Percentiles rank a stretch among this genome's conserved stretches.
Evolutionary conservation across 1,140 invertebrate species (phyloP).

Genomic region (Penaeus japonicus): DNA sequence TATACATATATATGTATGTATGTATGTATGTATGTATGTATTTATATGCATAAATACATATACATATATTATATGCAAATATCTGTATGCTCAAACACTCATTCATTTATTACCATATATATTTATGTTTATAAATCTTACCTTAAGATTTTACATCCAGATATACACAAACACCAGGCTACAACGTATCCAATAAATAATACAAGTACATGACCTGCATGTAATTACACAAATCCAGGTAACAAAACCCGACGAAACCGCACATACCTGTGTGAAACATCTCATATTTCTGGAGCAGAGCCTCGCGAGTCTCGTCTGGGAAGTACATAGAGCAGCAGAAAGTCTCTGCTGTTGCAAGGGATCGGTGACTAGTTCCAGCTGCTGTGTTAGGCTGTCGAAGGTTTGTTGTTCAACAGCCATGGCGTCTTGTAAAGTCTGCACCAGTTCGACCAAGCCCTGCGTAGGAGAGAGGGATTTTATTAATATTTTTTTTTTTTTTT

Average conservation of each 20-base stretch:
- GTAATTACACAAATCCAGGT: too few species aligned
- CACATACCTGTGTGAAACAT: constrained; percentile 61
- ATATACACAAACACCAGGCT: too few species aligned
- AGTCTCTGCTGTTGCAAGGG: constrained; percentile 59
- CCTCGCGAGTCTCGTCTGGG: constrained; percentile 60
- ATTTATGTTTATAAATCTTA: too few species aligned
- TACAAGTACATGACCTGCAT: too few species aligned
- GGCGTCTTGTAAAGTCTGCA: constrained; percentile 61
- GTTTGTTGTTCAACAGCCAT: constrained; percentile 61
- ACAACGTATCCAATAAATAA: too few species aligned
- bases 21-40: too few species aligned
- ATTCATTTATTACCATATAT: too few species aligned
- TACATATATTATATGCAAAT: background rate
- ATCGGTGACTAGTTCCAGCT: constrained; percentile 58
- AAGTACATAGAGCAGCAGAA: constrained; percentile 60
- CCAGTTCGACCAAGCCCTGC: constrained; percentile 60
- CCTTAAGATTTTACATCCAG: too few species aligned
- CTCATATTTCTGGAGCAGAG: constrained; percentile 62
- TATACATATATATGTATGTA: too few species aligned
- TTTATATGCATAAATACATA: too few species aligned
- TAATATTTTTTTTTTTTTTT: too few species aligned
- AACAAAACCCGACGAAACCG: too few species aligned
- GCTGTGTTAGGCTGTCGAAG: constrained; percentile 61
- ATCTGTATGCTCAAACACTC: background rate
- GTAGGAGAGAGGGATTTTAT: background rate